These are phyloP conservation scores for Psammodynastes pulverulentus DNA, from an alignment of 2,113 vertebrate genomes.

Conservation along the genomic window DNA sequence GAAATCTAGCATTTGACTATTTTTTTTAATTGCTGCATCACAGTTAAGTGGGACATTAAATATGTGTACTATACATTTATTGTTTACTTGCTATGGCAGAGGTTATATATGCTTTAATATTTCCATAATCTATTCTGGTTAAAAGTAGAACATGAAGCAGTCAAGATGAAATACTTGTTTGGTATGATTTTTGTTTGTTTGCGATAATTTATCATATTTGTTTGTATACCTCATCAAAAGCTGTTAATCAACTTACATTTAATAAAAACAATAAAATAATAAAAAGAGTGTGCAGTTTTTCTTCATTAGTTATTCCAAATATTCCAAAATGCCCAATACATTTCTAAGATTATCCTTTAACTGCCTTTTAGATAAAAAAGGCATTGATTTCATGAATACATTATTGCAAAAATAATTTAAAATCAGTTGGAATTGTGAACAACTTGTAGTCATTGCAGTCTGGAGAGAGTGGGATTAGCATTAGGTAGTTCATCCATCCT, in stretches of 20 bases:
- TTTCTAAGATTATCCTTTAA: background rate
- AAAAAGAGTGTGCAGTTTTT: background rate
- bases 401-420: background rate
- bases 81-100: slow-evolving; percentile 45
- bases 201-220: background rate
- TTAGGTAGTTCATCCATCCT: background rate
- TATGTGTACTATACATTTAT: background rate
- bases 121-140: slow-evolving; percentile 43
- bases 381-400: background rate
- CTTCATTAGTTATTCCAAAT: background rate
- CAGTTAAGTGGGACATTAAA: background rate
- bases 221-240: background rate
- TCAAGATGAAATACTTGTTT: background rate
- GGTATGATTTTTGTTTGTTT: background rate
- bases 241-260: background rate
- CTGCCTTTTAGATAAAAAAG: background rate
- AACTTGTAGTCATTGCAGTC: background rate
- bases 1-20: slow-evolving; percentile 14
- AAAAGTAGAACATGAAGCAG: slow-evolving; percentile 36
- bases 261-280: background rate
- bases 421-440: background rate
- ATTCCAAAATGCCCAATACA: background rate
- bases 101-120: slow-evolving; percentile 37
- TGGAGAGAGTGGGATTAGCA: background rate
- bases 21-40: background rate